A percentile compares a stretch with the other conserved stretches of the same genome.
Conservation (phyloP, 2,888 invertebrate genomes). For the Lasius fuliginosus region DNA sequence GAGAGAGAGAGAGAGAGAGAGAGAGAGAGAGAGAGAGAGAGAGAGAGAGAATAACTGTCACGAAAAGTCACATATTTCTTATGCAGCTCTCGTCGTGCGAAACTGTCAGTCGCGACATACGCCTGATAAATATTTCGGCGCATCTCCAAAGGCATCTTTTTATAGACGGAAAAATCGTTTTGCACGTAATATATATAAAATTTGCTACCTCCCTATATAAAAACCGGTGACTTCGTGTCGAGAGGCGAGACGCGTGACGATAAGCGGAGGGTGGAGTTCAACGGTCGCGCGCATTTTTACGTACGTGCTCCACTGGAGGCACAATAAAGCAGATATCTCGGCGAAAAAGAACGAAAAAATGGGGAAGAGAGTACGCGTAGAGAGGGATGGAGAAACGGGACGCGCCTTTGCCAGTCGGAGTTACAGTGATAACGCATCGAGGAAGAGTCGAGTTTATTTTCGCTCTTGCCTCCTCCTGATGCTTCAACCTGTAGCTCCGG, state of each 20-base stretch:
- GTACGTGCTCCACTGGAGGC: slow-evolving; percentile 64
- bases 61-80: slow-evolving; percentile 17
- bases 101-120: slow-evolving; percentile 47
- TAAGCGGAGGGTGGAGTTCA: slow-evolving; percentile 43
- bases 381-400: slow-evolving; percentile 30
- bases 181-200: slow-evolving; percentile 53
- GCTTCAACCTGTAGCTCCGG: slow-evolving; percentile 76
- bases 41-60: slow-evolving; percentile 1
- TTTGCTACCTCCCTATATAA: slow-evolving; percentile 47
- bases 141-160: slow-evolving; percentile 15
- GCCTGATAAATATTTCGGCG: slow-evolving; percentile 45
- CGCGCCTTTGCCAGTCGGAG: slow-evolving; percentile 57
- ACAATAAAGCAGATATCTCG: slow-evolving; percentile 63
- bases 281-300: slow-evolving; percentile 64
- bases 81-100: slow-evolving; percentile 16
- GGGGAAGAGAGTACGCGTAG: not conserved
- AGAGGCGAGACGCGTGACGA: slow-evolving; percentile 35
- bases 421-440: slow-evolving; percentile 68
- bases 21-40: not conserved
- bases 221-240: slow-evolving; percentile 37
- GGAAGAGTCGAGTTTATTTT: slow-evolving; percentile 71
- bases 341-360: slow-evolving; percentile 39
- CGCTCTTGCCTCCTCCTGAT: slow-evolving; percentile 59
- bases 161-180: slow-evolving; percentile 52
- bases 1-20: too few relatives aligned